phyloP scores from a whole-genome alignment of 2,888 invertebrate species.

The Mimachlamys varia region DNA sequence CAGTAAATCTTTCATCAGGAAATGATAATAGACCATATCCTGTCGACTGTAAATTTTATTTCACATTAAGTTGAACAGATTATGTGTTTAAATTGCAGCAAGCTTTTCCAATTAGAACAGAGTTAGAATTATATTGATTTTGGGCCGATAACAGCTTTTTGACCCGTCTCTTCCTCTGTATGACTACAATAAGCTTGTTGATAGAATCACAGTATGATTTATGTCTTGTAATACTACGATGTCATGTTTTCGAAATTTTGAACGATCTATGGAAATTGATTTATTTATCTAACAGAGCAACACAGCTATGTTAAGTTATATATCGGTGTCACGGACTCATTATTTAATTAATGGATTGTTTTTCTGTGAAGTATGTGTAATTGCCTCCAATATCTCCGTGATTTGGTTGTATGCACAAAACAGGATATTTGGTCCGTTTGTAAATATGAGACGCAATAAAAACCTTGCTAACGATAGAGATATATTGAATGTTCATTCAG shows the following conservation, averaged over 20 bases:
- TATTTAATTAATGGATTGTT: background rate
- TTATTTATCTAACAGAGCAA: background rate
- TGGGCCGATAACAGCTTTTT: background rate
- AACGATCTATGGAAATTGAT: background rate
- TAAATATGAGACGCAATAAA: background rate
- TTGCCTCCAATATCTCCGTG: background rate
- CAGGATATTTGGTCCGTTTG: slow-evolving; percentile 8
- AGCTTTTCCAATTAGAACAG: background rate
- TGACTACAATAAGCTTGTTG: background rate
- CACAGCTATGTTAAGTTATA: background rate
- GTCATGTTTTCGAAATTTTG: background rate
- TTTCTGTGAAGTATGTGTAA: background rate
- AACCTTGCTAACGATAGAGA: background rate
- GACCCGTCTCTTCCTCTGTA: background rate
- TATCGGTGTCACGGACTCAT: background rate
- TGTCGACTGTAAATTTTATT: background rate
- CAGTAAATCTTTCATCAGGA: background rate
- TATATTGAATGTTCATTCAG: background rate
- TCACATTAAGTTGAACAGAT: background rate
- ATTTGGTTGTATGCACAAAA: background rate
- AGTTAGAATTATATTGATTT: background rate
- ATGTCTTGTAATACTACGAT: background rate
- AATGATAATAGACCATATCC: background rate
- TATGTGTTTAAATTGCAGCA: background rate
- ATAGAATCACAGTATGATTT: background rate